Percentiles rank a stretch among this genome's conserved stretches.
phyloP scores from a whole-genome alignment of 2,888 invertebrate genomes.

The Volucella bombylans region DNA sequence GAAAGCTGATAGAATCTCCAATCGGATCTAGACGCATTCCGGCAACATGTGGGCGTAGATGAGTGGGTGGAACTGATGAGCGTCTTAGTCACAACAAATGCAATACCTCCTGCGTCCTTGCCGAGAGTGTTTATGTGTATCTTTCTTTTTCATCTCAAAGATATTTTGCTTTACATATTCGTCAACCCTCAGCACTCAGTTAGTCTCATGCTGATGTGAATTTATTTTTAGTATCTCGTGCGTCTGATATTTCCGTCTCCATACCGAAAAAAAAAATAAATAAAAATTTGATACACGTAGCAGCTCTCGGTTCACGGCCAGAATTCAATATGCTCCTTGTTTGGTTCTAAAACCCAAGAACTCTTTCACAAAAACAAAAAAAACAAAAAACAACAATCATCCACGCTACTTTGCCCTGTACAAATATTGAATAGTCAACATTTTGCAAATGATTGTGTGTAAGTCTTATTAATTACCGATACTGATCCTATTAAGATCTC shows the following conservation, averaged over 20 bases:
- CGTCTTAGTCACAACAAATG: slow-evolving; percentile 45
- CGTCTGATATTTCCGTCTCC: slow-evolving; percentile 52
- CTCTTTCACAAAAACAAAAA: neutral
- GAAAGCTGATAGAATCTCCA: neutral
- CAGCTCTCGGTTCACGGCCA: slow-evolving; percentile 58
- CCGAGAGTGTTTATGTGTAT: slow-evolving; percentile 1
- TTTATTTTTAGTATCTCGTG: slow-evolving; percentile 63
- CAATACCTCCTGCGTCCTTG: slow-evolving; percentile 14
- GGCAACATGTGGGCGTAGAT: slow-evolving; percentile 10
- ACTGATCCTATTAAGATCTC: slow-evolving; percentile 22
- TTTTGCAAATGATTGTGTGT: slow-evolving; percentile 26
- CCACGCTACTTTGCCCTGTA: too few relatives aligned
- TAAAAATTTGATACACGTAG: neutral
- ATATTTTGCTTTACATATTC: slow-evolving; percentile 25
- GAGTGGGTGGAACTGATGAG: slow-evolving; percentile 21
- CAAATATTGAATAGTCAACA: too few relatives aligned
- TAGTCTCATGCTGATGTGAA: slow-evolving; percentile 55
- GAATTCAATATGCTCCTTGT: slow-evolving; percentile 29
- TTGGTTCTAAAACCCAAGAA: neutral
- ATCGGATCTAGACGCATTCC: slow-evolving; percentile 49
- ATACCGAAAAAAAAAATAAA: slow-evolving; percentile 23
- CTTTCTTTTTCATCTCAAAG: slow-evolving; percentile 22
- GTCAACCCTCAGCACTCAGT: slow-evolving; percentile 35
- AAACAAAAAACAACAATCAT: too few relatives aligned
- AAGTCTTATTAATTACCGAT: slow-evolving; percentile 47